Percentiles rank a stretch among this genome's conserved stretches.
Conservation (phyloP, 2,113 vertebrate genomes). For the Phrynocephalus versicolor region DNA sequence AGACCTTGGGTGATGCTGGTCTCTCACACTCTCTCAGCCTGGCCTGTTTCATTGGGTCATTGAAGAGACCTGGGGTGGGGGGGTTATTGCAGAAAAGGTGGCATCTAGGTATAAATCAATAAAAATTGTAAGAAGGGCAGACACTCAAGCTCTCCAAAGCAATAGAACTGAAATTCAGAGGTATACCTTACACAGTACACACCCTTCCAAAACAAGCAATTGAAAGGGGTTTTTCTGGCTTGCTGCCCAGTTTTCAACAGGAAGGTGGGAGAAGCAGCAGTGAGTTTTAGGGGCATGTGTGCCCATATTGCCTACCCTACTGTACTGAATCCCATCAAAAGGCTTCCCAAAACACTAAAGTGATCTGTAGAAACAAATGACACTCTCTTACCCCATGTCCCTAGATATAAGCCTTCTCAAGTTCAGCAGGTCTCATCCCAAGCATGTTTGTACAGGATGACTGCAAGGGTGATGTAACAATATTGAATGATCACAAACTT, state of each 20-base stretch:
- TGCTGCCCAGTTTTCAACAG: neutral
- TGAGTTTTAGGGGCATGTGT: neutral
- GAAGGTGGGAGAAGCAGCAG: neutral
- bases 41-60: no score
- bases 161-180: neutral
- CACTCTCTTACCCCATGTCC: no score
- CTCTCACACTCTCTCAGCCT: no score
- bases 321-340: neutral
- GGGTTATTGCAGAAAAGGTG: no score
- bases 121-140: no score
- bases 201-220: neutral
- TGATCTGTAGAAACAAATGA: no score
- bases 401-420: neutral
- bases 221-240: no score
- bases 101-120: no score
- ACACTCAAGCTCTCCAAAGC: no score
- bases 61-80: no score
- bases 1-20: no score
- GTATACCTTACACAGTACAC: neutral
- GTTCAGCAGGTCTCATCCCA: neutral
- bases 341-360: neutral
- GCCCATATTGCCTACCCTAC: neutral
- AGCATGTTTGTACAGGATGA: neutral
- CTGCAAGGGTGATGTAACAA: neutral
- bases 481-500: neutral